A percentile compares a stretch with the other conserved stretches of the same genome.
Evolutionary conservation across 2,888 invertebrate genomes (phyloP).

Genomic region (Meteorus cinctellus): DNA sequence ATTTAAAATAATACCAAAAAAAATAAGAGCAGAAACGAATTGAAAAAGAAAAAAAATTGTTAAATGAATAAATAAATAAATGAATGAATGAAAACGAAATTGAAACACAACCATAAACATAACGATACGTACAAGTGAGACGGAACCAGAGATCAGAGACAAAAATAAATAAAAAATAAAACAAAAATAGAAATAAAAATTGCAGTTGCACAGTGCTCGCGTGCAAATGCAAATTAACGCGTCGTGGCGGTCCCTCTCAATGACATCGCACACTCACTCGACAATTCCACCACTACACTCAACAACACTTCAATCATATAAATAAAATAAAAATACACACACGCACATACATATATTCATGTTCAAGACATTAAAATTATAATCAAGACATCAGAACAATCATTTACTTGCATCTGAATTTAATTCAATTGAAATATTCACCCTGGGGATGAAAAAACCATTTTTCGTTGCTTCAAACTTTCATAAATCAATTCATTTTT

Average conservation of each 20-base stretch:
- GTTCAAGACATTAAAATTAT: not conserved
- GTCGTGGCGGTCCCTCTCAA: slow-evolving; percentile 42
- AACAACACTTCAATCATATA: not conserved
- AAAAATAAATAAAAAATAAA: slow-evolving; percentile 13
- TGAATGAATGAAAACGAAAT: slow-evolving; percentile 3
- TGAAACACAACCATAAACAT: not conserved
- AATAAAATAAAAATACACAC: not conserved
- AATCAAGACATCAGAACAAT: slow-evolving; percentile 24
- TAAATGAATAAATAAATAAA: slow-evolving; percentile 25
- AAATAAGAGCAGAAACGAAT: slow-evolving; percentile 24
- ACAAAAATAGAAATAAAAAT: slow-evolving; percentile 32
- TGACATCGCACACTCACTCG: slow-evolving; percentile 42
- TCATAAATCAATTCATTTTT: not conserved
- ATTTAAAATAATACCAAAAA: slow-evolving; percentile 30
- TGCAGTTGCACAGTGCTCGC: slow-evolving; percentile 42
- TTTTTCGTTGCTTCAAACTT: not conserved
- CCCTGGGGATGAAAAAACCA: not conserved
- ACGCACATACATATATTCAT: not conserved
- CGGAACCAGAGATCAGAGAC: slow-evolving; percentile 4
- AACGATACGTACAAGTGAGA: not conserved
- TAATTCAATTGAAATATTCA: slow-evolving; percentile 1
- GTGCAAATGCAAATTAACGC: slow-evolving; percentile 52
- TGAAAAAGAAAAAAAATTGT: slow-evolving; percentile 16
- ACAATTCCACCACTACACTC: slow-evolving; percentile 18
- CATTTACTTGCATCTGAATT: not conserved